These are phyloP conservation scores for Pachypsylla venusta DNA, from an alignment of 1,140 invertebrate species.

Conservation along the genomic window DNA sequence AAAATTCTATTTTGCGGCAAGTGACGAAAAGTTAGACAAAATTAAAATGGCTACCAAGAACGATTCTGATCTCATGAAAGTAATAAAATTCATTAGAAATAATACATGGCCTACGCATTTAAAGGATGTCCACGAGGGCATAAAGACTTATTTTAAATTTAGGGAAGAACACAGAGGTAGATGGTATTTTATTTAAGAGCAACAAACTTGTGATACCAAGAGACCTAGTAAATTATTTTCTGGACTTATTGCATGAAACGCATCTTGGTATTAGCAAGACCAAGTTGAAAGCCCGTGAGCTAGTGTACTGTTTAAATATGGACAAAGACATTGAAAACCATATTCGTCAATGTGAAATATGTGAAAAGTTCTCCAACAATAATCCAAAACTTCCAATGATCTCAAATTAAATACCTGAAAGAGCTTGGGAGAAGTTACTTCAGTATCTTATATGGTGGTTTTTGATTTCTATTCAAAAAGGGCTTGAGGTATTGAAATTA, in stretches of 20 bases:
- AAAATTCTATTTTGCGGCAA: not conserved
- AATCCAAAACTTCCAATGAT: conserved; percentile 27
- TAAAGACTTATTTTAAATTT: not conserved
- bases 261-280: conserved; percentile 13
- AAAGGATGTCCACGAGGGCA: not conserved
- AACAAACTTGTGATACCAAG: conserved; percentile 10
- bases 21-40: not conserved
- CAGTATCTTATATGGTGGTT: conserved; percentile 26
- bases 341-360: conserved; percentile 12
- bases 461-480: conserved; percentile 30
- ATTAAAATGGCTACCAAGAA: not conserved
- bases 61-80: not conserved
- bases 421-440: conserved; percentile 27
- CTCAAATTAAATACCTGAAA: conserved; percentile 24
- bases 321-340: conserved; percentile 14
- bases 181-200: conserved; percentile 11
- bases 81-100: not conserved
- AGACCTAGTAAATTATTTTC: not conserved
- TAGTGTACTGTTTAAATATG: conserved; percentile 17
- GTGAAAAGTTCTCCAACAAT: conserved; percentile 17
- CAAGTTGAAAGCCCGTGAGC: conserved; percentile 8
- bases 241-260: conserved; percentile 7
- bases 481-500: conserved; percentile 22
- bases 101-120: not conserved
- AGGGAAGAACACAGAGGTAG: not conserved